Percentiles rank a stretch among this genome's conserved stretches.
Evolutionary conservation across 2,888 invertebrate species (phyloP).

Genomic region (Allacma fusca): DNA sequence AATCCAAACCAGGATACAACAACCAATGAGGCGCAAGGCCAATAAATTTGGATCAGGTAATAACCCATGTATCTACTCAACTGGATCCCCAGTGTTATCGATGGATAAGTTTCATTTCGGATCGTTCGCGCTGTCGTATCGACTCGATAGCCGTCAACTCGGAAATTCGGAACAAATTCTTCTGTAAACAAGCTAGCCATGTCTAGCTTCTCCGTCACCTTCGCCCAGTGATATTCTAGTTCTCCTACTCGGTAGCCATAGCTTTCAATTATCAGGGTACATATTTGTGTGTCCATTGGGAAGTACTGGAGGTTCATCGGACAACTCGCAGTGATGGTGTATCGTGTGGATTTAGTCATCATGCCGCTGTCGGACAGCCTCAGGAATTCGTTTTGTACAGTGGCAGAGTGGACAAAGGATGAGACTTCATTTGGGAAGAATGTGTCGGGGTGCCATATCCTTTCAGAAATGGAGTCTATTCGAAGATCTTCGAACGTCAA

Average conservation of each 20-base stretch:
- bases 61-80: slow-evolving; percentile 45
- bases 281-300: slow-evolving; percentile 54
- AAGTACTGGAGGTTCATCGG: slow-evolving; percentile 54
- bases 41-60: slow-evolving; percentile 58
- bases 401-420: slow-evolving; percentile 49
- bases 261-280: slow-evolving; percentile 49
- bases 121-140: no score
- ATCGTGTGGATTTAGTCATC: slow-evolving; percentile 54
- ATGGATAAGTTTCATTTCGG: no score
- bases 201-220: no score
- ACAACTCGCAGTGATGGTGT: slow-evolving; percentile 52
- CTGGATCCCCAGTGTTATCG: slow-evolving; percentile 24
- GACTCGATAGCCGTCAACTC: neutral
- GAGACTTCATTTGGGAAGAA: slow-evolving; percentile 59
- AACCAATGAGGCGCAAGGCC: slow-evolving; percentile 53
- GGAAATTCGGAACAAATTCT: slow-evolving; percentile 45
- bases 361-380: slow-evolving; percentile 50
- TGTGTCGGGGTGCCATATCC: slow-evolving; percentile 57
- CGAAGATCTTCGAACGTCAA: neutral
- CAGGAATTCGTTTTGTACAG: slow-evolving; percentile 54
- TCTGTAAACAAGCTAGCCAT: neutral
- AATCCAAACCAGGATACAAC: slow-evolving; percentile 58
- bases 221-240: slow-evolving; percentile 48
- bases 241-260: slow-evolving; percentile 53
- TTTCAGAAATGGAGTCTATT: neutral